Base-by-base conservation (phyloP, 2,797 vertebrate genomes). In the Acestrorhynchus altus region DNA sequence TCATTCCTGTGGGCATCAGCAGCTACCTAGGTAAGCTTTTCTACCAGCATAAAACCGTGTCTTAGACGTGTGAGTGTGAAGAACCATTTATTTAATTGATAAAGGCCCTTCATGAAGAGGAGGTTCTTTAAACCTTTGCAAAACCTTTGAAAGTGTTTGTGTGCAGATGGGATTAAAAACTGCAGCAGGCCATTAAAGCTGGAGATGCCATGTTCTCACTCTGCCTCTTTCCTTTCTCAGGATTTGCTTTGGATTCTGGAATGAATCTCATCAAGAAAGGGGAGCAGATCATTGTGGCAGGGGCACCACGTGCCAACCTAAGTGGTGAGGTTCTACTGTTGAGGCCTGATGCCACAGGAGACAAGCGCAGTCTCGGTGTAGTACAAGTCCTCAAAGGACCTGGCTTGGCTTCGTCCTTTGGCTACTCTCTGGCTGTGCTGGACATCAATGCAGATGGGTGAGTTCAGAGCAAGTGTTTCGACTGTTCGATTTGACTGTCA, bases 381-480 rank as follows among this genome's bases (percentile, higher is more conserved):
- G 94, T 94, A 80, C 80, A 95, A 24, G 88, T 95, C 72, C 94
- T 98, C 83, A 94, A 94, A 51, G 96, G 95, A 47, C 95, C 95
- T 40, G 96, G 94, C 0, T 88, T 98, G 87, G 97, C 96, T n/a
- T 98, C 97, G 20, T 98, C 97, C 0, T 98, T 98, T 31, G 97
- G 96, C 80, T 98, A 98, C 8, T 96, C 97, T 4, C 90, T 98
- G 77, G 88, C 96, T 3, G 95, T 98, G 78, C 94, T 95, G 77
- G 97, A 98, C 87, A 92, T 98, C 78, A 98, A 98, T 64, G 88
- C 81, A 64, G 97, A 98, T 1, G 93, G 94, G 96, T 98, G 90
- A 79, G 92, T 44, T 0, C 0, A 5, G 3, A 42, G 4, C 39
- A 22, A 28, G 10, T 12, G 12, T 57, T 11, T 2, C 52, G 1